Evolutionary conservation across 2,888 invertebrate genomes (phyloP).

Genomic region (Iphiclides podalirius): DNA sequence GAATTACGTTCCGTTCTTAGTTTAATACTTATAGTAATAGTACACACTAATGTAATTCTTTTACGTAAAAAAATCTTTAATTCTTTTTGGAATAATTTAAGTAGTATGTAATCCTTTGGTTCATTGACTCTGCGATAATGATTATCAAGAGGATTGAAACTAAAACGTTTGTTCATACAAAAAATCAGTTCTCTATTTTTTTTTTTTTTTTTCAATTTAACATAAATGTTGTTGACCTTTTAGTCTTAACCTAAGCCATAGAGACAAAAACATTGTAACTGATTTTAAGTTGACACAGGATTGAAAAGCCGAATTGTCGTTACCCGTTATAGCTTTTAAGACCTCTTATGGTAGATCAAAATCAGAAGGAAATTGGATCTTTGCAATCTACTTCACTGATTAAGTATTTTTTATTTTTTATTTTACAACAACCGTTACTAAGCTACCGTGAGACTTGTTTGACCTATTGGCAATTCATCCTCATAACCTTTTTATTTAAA

Average conservation of each 20-base stretch:
- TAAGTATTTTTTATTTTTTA: background rate
- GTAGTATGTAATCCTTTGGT: too few species aligned
- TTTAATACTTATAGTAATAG: too few species aligned
- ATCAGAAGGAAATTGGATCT: background rate
- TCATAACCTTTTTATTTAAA: slow-evolving; percentile 1
- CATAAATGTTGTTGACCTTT: background rate
- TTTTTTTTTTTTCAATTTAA: background rate
- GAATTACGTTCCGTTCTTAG: too few species aligned
- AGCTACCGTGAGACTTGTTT: background rate
- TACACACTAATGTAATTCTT: too few species aligned
- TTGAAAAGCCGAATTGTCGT: slow-evolving; percentile 11
- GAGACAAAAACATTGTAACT: slow-evolving; percentile 6
- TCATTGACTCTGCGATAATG: too few species aligned
- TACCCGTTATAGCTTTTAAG: slow-evolving; percentile 19
- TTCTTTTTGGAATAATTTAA: too few species aligned
- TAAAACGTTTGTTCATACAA: too few species aligned
- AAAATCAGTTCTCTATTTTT: too few species aligned
- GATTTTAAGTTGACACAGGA: slow-evolving; percentile 10
- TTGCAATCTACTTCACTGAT: background rate
- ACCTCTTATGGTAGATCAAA: background rate
- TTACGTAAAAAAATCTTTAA: too few species aligned
- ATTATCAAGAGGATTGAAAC: too few species aligned
- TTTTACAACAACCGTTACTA: background rate
- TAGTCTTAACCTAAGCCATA: slow-evolving; percentile 5
- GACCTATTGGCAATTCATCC: background rate